Evolutionary conservation across 2,113 vertebrate genomes (phyloP), one percentile per base, ranked within the genome.

Genomic region (Sphyrna mokarran): DNA sequence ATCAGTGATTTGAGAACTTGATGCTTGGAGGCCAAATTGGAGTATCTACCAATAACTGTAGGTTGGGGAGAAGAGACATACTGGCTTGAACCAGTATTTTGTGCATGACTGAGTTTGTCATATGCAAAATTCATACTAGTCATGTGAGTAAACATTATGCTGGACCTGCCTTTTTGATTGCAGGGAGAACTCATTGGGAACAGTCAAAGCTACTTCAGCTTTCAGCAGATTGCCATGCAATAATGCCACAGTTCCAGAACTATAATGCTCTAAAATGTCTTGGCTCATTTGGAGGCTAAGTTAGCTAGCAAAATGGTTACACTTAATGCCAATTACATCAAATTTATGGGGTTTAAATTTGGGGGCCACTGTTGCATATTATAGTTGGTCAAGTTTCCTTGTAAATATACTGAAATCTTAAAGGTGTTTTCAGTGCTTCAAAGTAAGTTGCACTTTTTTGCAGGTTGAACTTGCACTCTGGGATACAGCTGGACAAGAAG

Each of bases 401-500:
- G 6, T 80, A 6, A 18, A 14, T 8, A 13, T 63, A 63, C n/a
- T 37, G 1, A 93, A 54, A 40, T 18, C 40, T 14, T 54, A 9
- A 63, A 20, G 23, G 95, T 58, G 11, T 90, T 69, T n/a, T 95
- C 33, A 63, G 33, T 78, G 3, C 3, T 33, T 26, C 1, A 70
- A 7, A 26, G 2, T 23, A 94, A 72, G 3, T 18, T 70, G n/a
- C 43, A 43, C n/a, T 89, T 6, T 5, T 0, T 94, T 95, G 95
- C 97, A 99, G 99, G 99, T 99, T 97, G 99, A 99, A 97, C 97
- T 99, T 96, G 99, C 99, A 0, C 97, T 99, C 78, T 99, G 99
- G 99, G 99, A 99, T 96, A 99, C 99, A 2, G 99, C 99, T 0
- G 99, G 99, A n/a, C 99, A 99, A 96, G 99, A 99, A 96, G 99